Evolutionary conservation across 1,140 invertebrate species (phyloP).

Genomic region (Brachionus rubens): DNA sequence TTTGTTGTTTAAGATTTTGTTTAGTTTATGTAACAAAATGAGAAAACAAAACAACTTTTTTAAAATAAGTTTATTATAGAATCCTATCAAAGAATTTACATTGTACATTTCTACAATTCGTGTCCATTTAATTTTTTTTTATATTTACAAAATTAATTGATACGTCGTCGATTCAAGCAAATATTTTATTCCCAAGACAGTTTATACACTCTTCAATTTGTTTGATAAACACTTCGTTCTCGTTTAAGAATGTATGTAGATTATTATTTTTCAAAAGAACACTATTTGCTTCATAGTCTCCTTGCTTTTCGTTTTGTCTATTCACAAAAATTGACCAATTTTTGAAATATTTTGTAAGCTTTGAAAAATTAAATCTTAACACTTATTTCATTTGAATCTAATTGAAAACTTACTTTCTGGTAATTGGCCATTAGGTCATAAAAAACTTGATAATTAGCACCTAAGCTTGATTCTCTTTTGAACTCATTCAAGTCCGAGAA

Average conservation of each 20-base stretch:
- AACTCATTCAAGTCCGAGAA: not conserved
- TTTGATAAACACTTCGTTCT: conserved; percentile 14
- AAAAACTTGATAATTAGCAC: not conserved
- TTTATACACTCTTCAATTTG: conserved; percentile 10
- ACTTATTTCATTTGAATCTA: not conserved
- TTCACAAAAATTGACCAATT: conserved; percentile 2
- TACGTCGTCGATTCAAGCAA: no score
- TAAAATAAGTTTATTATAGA: no score
- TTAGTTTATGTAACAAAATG: no score
- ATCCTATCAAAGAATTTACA: no score
- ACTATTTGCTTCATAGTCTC: conserved; percentile 3
- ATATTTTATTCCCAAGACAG: not conserved
- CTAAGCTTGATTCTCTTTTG: not conserved
- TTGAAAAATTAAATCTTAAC: not conserved
- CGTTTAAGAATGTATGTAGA: not conserved
- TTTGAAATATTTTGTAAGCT: not conserved
- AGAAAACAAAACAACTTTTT: no score
- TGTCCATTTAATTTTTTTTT: no score
- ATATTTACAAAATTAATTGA: no score
- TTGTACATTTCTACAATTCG: no score
- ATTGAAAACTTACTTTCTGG: not conserved
- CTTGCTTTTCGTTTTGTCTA: not conserved
- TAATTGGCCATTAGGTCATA: not conserved
- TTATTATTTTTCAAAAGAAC: not conserved
- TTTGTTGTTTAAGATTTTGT: no score